Percentiles rank a stretch among this genome's conserved stretches.
These are phyloP conservation scores for Stratiolaelaps scimitus DNA, from an alignment of 1,140 invertebrate species.

Conservation along the genomic window DNA sequence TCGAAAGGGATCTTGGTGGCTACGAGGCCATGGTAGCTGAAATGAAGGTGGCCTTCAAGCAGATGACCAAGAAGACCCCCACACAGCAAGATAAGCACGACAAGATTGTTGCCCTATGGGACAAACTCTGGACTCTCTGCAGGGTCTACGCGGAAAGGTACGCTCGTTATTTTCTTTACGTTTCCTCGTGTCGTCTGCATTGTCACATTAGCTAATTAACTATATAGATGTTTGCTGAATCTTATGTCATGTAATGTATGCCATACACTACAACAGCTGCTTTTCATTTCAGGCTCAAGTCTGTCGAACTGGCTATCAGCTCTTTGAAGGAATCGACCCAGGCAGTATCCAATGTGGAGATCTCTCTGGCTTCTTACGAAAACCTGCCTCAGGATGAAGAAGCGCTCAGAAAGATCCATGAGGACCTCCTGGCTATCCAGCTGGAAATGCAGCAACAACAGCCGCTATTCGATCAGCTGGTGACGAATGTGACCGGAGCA, in stretches of 20 bases:
- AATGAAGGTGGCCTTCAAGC: slow-evolving; percentile 41
- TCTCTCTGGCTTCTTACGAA: slow-evolving; percentile 68
- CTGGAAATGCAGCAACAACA: slow-evolving; percentile 66
- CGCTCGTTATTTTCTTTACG: slow-evolving; percentile 1
- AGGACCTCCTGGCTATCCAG: slow-evolving; percentile 47
- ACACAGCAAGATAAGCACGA: slow-evolving; percentile 73
- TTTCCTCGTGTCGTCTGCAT: no score
- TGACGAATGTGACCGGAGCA: slow-evolving; percentile 72
- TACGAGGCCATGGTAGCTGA: slow-evolving; percentile 60
- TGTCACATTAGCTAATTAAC: no score
- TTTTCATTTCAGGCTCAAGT: slow-evolving; percentile 54
- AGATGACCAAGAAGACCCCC: slow-evolving; percentile 57
- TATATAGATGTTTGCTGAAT: no score
- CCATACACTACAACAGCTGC: background rate
- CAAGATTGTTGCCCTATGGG: slow-evolving; percentile 76
- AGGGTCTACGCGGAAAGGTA: slow-evolving; percentile 68
- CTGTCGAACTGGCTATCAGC: slow-evolving; percentile 71
- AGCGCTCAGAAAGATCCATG: slow-evolving; percentile 52
- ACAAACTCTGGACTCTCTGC: slow-evolving; percentile 68
- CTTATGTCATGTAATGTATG: slow-evolving; percentile 25
- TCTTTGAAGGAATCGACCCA: slow-evolving; percentile 76
- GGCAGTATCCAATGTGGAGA: slow-evolving; percentile 77
- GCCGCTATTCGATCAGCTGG: slow-evolving; percentile 71
- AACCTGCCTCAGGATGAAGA: slow-evolving; percentile 69
- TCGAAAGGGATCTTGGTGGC: slow-evolving; percentile 45